Conservation (phyloP, 2,113 vertebrate species). For the Salminus brasiliensis region DNA sequence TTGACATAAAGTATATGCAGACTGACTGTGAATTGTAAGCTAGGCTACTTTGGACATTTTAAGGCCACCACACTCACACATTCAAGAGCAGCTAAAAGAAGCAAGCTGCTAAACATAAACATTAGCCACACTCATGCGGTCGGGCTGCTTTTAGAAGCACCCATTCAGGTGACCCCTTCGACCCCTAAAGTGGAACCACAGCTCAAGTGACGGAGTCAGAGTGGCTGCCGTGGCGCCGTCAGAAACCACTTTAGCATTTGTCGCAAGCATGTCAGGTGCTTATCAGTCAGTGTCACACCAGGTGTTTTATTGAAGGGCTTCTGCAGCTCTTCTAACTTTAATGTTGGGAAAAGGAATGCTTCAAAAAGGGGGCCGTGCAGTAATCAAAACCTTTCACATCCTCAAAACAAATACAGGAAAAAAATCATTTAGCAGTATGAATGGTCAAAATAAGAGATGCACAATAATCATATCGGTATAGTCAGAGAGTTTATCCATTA, state of each 20-base stretch:
- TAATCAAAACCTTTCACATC: not conserved
- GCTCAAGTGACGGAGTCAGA: conserved; percentile 25
- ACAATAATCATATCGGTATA: too few relatives aligned
- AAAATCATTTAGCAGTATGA: too few relatives aligned
- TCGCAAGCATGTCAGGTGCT: conserved; percentile 14
- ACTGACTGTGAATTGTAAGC: too few relatives aligned
- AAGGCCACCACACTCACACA: not conserved
- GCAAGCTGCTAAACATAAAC: conserved; percentile 17
- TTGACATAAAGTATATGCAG: too few relatives aligned
- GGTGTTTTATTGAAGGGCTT: conserved; percentile 22
- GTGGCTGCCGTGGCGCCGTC: not conserved
- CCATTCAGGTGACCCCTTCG: not conserved
- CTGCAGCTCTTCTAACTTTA: not conserved
- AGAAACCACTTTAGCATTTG: not conserved
- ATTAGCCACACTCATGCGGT: not conserved
- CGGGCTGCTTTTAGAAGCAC: conserved; percentile 17
- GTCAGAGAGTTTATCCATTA: too few relatives aligned
- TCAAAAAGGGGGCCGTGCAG: not conserved
- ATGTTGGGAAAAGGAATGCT: not conserved
- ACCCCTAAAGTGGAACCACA: conserved; percentile 11
- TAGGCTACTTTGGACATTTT: too few relatives aligned
- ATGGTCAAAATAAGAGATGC: too few relatives aligned
- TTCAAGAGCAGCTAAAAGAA: conserved; percentile 9
- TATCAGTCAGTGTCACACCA: not conserved
- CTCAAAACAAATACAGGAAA: too few relatives aligned